Evolutionary conservation across 2,113 vertebrate species (phyloP), one percentile per base, ranked within the genome.

Genomic region (Salminus brasiliensis): DNA sequence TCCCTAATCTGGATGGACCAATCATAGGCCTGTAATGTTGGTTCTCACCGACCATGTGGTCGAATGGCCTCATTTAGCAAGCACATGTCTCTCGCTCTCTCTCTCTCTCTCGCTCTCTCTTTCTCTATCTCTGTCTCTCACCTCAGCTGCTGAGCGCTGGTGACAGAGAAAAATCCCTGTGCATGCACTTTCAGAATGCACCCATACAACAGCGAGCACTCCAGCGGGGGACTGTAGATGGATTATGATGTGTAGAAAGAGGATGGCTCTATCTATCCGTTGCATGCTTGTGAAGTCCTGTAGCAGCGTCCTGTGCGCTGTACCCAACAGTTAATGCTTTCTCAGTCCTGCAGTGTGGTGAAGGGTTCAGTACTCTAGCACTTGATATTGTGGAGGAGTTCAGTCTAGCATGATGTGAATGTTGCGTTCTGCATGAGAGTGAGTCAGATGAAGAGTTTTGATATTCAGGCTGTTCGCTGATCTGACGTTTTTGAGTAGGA

Each of bases 1-100:
- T 71, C 78, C 84, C 84, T 78, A 32, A 70, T 71, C 52, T 49
- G 78, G 47, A 57, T 32, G 0, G 63, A 76, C 91, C 91, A 91
- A 91, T 92, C 86, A 34, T 34, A 21, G 85, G 57, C 21, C 83
- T 32, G 57, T 13, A 34, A 81, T 79, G 85, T 71, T 85, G 76
- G 84, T 88, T 88, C 81, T 55, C 83, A 75, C 85, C 10, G 78
- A 76, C 78, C 78, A 88, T 90, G 83, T 89, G 87, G 86, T 89
- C 80, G 78, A 87, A 87, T 88, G 86, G 74, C 86, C 88, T 88
- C 87, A 85, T 88, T 91, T 89, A 85, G 85, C 79, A 86, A 85
- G 86, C 45, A 77, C 88, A 84, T 90, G 87, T 89, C 85, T 91
- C 87, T 83, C 79, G 80, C 83, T 86, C 32, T 84, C 62, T 69